A percentile compares a stretch with the other conserved stretches of the same genome.
These are phyloP conservation scores for Cladorhizidae sp. DNA, from an alignment of 37 sponge, comb jelly and placozoan species.

Conservation along the genomic window DNA sequence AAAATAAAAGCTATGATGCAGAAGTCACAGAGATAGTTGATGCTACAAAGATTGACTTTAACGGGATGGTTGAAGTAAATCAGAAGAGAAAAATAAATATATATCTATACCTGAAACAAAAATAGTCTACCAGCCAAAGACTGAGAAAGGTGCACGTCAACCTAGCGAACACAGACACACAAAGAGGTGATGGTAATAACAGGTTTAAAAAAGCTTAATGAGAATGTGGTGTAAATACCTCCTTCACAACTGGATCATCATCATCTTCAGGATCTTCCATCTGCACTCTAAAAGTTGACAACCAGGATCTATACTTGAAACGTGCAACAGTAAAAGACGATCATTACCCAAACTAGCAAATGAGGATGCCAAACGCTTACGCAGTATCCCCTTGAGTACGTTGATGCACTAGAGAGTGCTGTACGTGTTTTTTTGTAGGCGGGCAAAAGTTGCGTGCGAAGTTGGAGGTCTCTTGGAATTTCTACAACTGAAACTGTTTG, in stretches of 20 bases:
- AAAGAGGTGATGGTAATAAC: not conserved
- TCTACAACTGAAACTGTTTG: not conserved
- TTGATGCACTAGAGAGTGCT: not conserved
- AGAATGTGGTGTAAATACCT: slow-evolving; percentile 9
- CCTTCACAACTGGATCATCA: slow-evolving; percentile 43
- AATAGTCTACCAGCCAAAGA: slow-evolving; percentile 40
- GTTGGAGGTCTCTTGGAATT: slow-evolving; percentile 14
- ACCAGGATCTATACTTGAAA: no score
- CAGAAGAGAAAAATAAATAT: not conserved
- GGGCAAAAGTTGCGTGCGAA: not conserved
- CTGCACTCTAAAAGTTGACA: no score
- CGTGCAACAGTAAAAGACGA: not conserved
- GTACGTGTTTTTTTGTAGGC: not conserved
- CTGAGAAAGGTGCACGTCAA: slow-evolving; percentile 59
- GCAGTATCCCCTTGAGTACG: not conserved
- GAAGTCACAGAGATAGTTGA: no score
- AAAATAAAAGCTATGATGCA: no score
- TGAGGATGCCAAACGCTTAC: not conserved
- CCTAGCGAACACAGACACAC: slow-evolving; percentile 7
- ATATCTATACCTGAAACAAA: slow-evolving; percentile 45
- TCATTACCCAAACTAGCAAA: not conserved
- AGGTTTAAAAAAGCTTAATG: not conserved
- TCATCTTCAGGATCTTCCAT: not conserved
- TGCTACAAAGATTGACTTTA: no score
- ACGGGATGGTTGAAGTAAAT: no score